phyloP scores from a whole-genome alignment of 1,140 invertebrate species.

The Cardiocondyla obscurior region DNA sequence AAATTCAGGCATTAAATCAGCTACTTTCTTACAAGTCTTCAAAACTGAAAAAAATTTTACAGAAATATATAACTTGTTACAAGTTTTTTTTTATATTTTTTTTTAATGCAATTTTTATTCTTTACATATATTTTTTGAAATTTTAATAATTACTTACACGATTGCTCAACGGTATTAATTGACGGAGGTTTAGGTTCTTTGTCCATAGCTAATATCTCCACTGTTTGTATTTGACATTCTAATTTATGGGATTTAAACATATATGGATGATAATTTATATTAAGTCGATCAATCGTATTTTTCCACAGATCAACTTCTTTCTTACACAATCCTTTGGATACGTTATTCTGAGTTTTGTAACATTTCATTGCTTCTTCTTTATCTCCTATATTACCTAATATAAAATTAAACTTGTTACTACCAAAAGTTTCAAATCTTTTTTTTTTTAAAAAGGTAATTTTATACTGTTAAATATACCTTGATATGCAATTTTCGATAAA shows the following conservation, averaged over 20 bases:
- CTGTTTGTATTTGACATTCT: constrained; percentile 47
- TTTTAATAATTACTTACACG: constrained; percentile 41
- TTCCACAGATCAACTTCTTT: constrained; percentile 9
- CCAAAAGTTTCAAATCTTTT: not conserved
- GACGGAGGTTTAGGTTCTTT: not conserved
- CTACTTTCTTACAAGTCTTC: not conserved
- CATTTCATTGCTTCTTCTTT: not conserved
- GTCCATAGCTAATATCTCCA: constrained; percentile 69
- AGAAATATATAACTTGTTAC: not conserved
- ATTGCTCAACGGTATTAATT: constrained; percentile 48
- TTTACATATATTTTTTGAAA: too few species aligned
- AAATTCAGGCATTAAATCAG: not conserved
- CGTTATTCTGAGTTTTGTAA: not conserved
- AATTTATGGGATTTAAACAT: constrained; percentile 33
- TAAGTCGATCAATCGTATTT: not conserved
- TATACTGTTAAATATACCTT: constrained; percentile 49
- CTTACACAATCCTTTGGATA: too few species aligned
- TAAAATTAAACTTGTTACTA: not conserved
- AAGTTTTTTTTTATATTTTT: not conserved
- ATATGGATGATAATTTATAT: not conserved
- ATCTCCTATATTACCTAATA: constrained; percentile 29
- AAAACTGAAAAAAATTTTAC: constrained; percentile 35
- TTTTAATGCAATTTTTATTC: too few species aligned
- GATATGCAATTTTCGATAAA: constrained; percentile 68
- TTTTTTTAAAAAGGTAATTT: too few species aligned